Percentiles rank a stretch among this genome's conserved stretches.
phyloP scores from a whole-genome alignment of 2,797 vertebrate genomes.

The Phrynocephalus vlangalii region DNA sequence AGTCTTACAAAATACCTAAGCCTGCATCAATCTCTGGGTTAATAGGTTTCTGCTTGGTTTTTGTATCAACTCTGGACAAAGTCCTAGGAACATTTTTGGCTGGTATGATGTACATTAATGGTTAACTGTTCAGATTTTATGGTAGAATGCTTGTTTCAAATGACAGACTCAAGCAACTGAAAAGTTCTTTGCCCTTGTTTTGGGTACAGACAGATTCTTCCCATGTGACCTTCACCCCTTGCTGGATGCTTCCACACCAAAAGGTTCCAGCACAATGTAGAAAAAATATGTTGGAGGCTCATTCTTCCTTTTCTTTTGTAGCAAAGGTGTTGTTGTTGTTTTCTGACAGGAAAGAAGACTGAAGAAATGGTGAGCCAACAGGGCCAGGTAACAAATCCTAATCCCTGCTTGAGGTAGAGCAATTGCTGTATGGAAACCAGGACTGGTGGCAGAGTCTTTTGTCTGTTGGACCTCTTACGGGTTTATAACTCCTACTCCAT shows the following conservation, averaged over 20 bases:
- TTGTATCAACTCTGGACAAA: constrained; percentile 66
- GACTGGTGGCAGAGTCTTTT: too few species aligned
- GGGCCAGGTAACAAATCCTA: not conserved
- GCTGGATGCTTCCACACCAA: not conserved
- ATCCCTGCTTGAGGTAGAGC: not conserved
- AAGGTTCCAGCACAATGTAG: not conserved
- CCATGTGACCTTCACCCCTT: not conserved
- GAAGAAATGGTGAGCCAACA: not conserved
- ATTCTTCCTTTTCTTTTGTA: not conserved
- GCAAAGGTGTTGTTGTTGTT: too few species aligned
- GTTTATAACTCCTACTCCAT: not conserved
- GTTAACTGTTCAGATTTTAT: constrained; percentile 58
- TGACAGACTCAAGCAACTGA: not conserved
- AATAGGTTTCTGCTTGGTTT: constrained; percentile 60
- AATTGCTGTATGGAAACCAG: not conserved
- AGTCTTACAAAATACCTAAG: constrained; percentile 1
- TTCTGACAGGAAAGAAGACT: not conserved
- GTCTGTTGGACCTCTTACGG: not conserved
- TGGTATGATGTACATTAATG: constrained; percentile 50
- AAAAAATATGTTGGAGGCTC: not conserved
- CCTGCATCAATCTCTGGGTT: constrained; percentile 53
- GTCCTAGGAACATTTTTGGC: constrained; percentile 57
- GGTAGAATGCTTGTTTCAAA: constrained; percentile 36
- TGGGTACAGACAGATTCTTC: not conserved
- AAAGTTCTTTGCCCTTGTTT: not conserved